Conservation (phyloP, 1,140 invertebrate species). For the Gonioctena quinquepunctata region DNA sequence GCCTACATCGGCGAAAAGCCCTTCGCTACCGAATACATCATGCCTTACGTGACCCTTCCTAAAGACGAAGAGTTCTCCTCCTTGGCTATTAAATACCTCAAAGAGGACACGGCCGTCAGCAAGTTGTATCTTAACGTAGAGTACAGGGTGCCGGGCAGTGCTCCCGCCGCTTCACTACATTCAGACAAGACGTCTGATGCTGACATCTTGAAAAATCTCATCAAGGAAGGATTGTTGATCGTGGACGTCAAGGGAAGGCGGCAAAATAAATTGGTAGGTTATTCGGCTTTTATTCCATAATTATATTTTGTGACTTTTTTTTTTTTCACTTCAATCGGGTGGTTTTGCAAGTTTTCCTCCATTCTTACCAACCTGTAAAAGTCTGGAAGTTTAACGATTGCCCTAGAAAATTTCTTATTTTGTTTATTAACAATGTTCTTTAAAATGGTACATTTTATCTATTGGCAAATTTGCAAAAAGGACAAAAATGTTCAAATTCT, state of each 20-base stretch:
- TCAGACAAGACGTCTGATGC: slow-evolving; percentile 71
- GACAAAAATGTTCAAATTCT: too few species aligned
- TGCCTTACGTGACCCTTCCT: slow-evolving; percentile 84
- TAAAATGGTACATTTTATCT: too few species aligned
- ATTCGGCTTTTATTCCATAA: too few species aligned
- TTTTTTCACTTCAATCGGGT: background rate
- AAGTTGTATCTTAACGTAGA: slow-evolving; percentile 78
- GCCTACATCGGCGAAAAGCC: slow-evolving; percentile 74
- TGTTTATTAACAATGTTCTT: too few species aligned
- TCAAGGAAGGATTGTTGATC: slow-evolving; percentile 84
- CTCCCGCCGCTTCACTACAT: slow-evolving; percentile 74
- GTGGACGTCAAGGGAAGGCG: slow-evolving; percentile 82
- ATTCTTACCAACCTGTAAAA: too few species aligned
- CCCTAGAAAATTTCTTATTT: too few species aligned
- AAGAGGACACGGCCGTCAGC: slow-evolving; percentile 65
- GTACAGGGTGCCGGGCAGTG: slow-evolving; percentile 62
- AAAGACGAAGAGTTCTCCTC: slow-evolving; percentile 81
- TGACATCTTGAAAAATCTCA: slow-evolving; percentile 83
- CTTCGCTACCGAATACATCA: slow-evolving; percentile 82
- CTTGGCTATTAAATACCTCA: slow-evolving; percentile 74
- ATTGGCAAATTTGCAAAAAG: too few species aligned
- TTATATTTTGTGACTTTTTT: background rate
- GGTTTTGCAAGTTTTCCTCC: too few species aligned
- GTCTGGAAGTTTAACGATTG: too few species aligned
- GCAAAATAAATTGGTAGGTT: slow-evolving; percentile 73